phyloP scores from a whole-genome alignment of 2,113 vertebrate species.

The Indri indri region DNA sequence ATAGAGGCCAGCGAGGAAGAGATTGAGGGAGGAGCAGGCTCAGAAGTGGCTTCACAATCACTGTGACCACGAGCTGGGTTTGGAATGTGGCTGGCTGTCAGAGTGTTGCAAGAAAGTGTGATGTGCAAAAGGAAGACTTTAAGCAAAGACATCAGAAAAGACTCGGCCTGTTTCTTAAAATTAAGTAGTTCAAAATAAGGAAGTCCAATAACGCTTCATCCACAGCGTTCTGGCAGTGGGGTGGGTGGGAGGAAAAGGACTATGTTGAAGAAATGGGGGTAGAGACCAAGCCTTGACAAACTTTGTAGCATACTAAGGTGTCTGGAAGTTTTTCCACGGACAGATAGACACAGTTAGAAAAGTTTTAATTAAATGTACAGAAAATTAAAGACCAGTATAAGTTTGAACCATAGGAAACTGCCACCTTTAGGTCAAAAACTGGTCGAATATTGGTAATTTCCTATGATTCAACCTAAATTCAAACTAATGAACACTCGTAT shows the following conservation, averaged over 20 bases:
- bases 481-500: background rate
- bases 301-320: background rate
- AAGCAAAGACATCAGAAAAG: background rate
- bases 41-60: background rate
- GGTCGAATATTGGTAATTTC: background rate
- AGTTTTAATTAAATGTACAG: background rate
- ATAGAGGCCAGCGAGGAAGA: background rate
- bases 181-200: background rate
- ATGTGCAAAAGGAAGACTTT: background rate
- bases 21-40: fast-evolving
- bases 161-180: background rate
- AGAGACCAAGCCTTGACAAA: background rate
- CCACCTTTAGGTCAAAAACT: background rate
- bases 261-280: background rate
- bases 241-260: fast-evolving
- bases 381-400: background rate
- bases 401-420: background rate
- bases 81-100: background rate
- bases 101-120: background rate
- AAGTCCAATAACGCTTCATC: background rate
- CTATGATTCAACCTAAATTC: background rate
- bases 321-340: background rate
- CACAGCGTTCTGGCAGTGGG: background rate
- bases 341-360: background rate
- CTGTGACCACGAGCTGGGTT: background rate